phyloP scores from a whole-genome alignment of 2,888 invertebrate genomes.

The Drosophila buzzatii region DNA sequence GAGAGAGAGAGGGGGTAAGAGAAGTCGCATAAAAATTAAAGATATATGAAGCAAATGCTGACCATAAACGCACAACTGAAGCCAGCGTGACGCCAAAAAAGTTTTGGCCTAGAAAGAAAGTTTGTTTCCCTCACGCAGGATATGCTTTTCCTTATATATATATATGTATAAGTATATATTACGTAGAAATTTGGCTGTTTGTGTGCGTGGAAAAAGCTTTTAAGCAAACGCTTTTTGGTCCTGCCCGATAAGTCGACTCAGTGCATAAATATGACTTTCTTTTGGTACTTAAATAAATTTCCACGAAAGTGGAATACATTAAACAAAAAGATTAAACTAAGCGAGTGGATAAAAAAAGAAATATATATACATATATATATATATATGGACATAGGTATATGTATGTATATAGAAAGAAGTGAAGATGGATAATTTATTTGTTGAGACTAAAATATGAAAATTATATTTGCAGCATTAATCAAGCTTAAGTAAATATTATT shows the following conservation, averaged over 20 bases:
- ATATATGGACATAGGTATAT: background rate
- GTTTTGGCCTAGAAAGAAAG: slow-evolving; percentile 13
- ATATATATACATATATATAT: background rate
- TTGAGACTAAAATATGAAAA: slow-evolving; percentile 6
- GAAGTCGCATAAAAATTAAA: slow-evolving; percentile 70
- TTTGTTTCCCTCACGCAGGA: slow-evolving; percentile 37
- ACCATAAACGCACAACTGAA: slow-evolving; percentile 52
- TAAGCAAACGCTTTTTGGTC: slow-evolving; percentile 46
- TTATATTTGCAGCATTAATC: slow-evolving; percentile 30
- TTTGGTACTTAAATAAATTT: slow-evolving; percentile 39
- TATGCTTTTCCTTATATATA: slow-evolving; percentile 1
- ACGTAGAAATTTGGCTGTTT: slow-evolving; percentile 1
- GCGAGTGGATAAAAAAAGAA: slow-evolving; percentile 55
- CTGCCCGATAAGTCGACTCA: slow-evolving; percentile 43
- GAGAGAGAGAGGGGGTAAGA: background rate
- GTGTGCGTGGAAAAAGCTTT: slow-evolving; percentile 47
- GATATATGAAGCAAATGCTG: slow-evolving; percentile 64
- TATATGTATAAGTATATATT: background rate
- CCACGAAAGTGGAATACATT: slow-evolving; percentile 61
- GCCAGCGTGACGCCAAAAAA: slow-evolving; percentile 51
- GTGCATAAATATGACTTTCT: slow-evolving; percentile 58
- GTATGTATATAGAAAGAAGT: background rate
- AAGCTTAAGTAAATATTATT: slow-evolving; percentile 14
- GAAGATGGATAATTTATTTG: background rate
- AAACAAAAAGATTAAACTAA: slow-evolving; percentile 68